Evolutionary conservation across 2,113 vertebrate genomes (phyloP), one percentile per base, ranked within the genome.

Genomic region (Gallinago jamesoni): DNA sequence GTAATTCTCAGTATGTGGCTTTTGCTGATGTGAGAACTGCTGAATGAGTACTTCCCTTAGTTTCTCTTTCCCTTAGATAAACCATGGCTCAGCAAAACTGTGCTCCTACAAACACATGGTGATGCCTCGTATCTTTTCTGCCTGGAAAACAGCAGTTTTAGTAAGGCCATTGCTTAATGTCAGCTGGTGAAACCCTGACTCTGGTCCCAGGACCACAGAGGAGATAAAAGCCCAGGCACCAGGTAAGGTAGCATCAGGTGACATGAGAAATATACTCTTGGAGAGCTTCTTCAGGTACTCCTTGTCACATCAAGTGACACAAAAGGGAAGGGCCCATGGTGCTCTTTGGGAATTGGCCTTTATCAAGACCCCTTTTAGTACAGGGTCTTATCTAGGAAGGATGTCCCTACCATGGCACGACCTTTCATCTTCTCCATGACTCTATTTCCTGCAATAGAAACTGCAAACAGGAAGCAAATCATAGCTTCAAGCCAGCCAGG

Each of bases 361-460:
- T 86, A n/a, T 59, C 27, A 39, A 79, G 31, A 69, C 4, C 12
- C 37, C 4, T 75, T 79, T 53, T 48, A 72, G 14, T 76, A 64
- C 1, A 5, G 12, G 7, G 8, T 64, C 15, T 64, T 6, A 43
- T 52, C 24, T 57, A 48, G 31, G 35, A 9, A n/a, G 4, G 57
- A 3, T 3, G 5, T 55, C 18, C 9, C 23, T 70, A 3, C 12
- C 77, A 22, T 1, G 0, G 13, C 48, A 68, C 19, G 52, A 13
- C 13, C 33, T 66, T 88, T 90, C 23, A 19, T 53, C 25, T 88
- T 77, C 3, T 1, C 22, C 4, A 6, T 60, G 56, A 25, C 21
- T 6, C n/a, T 73, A 2, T 50, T 69, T 89, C 15, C 78, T 28
- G 39, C 39, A 39, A 39, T 12, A 39, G 39, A 39, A 70, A 77